A percentile compares a stretch with the other conserved stretches of the same genome.
phyloP scores from a whole-genome alignment of 2,888 invertebrate genomes.

The Caenorhabditis sp. region DNA sequence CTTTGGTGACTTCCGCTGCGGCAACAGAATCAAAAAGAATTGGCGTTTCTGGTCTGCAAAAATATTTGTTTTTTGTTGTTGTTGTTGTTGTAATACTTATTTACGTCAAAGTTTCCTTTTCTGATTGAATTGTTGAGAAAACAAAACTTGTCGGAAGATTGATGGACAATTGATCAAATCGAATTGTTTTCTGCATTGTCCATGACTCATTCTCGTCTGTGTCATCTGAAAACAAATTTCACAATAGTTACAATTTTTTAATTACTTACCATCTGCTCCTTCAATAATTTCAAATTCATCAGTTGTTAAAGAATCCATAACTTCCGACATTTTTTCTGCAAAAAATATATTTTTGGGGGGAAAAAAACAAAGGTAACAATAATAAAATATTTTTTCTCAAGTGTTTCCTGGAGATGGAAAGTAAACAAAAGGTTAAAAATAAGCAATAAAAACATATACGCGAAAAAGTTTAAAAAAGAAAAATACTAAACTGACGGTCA shows the following conservation, averaged over 20 bases:
- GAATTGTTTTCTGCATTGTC: slow-evolving; percentile 38
- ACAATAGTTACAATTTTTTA: slow-evolving; percentile 2
- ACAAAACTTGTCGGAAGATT: background rate
- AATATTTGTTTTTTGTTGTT: no score
- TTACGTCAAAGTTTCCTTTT: background rate
- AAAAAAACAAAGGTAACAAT: no score
- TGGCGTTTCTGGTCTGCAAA: background rate
- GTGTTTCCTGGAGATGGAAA: background rate
- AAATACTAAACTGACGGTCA: background rate
- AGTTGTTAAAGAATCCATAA: slow-evolving; percentile 16
- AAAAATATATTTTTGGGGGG: background rate
- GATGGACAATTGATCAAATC: slow-evolving; percentile 27
- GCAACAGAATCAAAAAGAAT: slow-evolving; percentile 16
- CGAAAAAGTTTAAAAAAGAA: background rate
- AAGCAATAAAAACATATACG: background rate
- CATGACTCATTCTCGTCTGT: slow-evolving; percentile 11
- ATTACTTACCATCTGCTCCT: slow-evolving; percentile 13
- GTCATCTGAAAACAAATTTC: background rate
- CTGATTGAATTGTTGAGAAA: background rate
- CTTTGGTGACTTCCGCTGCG: background rate
- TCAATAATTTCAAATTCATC: slow-evolving; percentile 35
- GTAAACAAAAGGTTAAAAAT: background rate
- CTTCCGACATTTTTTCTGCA: background rate
- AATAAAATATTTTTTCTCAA: background rate
- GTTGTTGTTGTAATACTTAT: background rate